Evolutionary conservation across 1,140 invertebrate genomes (phyloP), one percentile per base, ranked within the genome.

Genomic region (Zaprionus nigranus): DNA sequence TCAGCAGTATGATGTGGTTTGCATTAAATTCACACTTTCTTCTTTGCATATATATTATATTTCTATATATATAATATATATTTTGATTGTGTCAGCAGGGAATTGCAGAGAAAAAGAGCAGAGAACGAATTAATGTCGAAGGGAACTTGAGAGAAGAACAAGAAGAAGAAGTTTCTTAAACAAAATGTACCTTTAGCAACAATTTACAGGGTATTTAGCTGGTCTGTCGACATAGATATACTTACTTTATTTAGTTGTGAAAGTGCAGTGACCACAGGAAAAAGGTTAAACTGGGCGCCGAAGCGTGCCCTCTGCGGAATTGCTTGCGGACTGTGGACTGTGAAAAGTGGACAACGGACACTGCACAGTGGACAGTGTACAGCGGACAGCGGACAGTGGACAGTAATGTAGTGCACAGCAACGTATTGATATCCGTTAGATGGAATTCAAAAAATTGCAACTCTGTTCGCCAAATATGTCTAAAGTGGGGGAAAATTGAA

Each of bases 221-320:
- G 38, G 17, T 46, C n/a, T 17, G 5, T 53, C 30, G 13, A 20
- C 20, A 30, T 13, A 17, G 51, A 58, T 57, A 40, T 62, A 73
- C 46, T 59, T 58, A 53, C n/a, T 64, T 59, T 57, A 56, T 75
- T 75, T 65, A 65, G 30, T 88, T 88, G 84, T 88, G 84, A 87
- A 87, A 87, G 84, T 87, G 64, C 62, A 64, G 59, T 77, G 75
- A 77, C 75, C 75, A 68, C 75, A 73, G 66, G 69, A 76, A 81
- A 86, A 79, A 87, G 84, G 68, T 88, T 81, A 73, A 87, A 81
- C 69, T 84, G 71, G 78, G 74, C 82, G 82, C 65, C 70, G 73
- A 68, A 80, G 77, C 81, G 70, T 84, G 81, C 82, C 81, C 82
- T 81, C 62, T 64, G 40, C 49, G 66, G 38, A 75, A 75, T 60